Evolutionary conservation across 2,113 vertebrate genomes (phyloP).

Genomic region (Leucoraja erinaceus): DNA sequence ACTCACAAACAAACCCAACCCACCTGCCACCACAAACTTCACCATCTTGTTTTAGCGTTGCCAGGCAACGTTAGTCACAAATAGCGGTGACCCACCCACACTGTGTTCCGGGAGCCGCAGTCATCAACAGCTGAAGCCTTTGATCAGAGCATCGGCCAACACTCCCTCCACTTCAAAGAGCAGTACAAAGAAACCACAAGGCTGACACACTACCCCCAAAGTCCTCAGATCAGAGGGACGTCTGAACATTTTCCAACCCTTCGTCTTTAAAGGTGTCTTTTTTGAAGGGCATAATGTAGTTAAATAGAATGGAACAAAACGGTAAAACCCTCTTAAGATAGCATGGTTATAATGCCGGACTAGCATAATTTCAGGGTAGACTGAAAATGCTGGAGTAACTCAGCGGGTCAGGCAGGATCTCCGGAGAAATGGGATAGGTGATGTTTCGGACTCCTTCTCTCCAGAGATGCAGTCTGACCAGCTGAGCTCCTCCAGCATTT

Average conservation of each 20-base stretch:
- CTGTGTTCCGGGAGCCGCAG: neutral
- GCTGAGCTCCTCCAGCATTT: no score
- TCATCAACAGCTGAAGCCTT: neutral
- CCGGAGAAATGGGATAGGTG: no score
- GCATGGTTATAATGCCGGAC: no score
- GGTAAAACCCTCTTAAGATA: no score
- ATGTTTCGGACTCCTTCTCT: no score
- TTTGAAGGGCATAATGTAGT: no score
- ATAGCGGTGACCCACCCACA: neutral
- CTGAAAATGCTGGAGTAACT: no score
- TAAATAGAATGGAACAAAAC: no score
- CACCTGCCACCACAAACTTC: slow-evolving; percentile 66
- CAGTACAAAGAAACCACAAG: neutral
- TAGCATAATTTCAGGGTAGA: no score
- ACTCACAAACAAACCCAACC: neutral
- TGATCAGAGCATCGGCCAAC: neutral
- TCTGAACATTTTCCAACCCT: neutral
- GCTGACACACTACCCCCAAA: neutral
- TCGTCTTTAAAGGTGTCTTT: neutral
- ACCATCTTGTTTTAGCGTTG: slow-evolving; percentile 58
- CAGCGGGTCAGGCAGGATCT: no score
- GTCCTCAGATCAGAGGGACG: neutral
- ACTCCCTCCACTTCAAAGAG: neutral
- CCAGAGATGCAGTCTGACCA: no score
- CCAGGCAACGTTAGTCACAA: slow-evolving; percentile 43